Evolutionary conservation across 1,140 invertebrate species (phyloP).

Genomic region (Drepana arcuata): DNA sequence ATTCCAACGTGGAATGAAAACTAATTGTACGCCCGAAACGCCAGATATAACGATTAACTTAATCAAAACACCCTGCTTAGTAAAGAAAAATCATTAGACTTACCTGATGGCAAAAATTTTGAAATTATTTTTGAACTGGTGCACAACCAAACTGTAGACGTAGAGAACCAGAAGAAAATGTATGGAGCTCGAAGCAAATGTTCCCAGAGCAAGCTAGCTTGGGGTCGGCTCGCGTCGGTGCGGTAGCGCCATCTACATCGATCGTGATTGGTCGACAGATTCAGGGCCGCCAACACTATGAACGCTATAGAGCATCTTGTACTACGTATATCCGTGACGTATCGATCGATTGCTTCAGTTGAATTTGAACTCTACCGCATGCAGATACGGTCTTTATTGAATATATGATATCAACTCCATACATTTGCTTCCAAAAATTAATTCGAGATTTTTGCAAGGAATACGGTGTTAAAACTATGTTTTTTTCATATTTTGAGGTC

Average conservation of each 20-base stretch:
- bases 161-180: conserved; percentile 72
- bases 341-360: conserved; percentile 6
- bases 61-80: conserved; percentile 44
- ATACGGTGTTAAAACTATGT: conserved; percentile 25
- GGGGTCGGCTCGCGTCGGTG: conserved; percentile 65
- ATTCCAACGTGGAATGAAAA: conserved; percentile 69
- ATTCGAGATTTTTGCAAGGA: conserved; percentile 29
- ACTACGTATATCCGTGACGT: conserved; percentile 68
- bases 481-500: conserved; percentile 12
- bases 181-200: conserved; percentile 72
- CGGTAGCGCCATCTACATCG: conserved; percentile 54
- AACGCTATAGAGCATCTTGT: conserved; percentile 34
- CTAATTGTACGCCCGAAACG: conserved; percentile 39
- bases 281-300: conserved; percentile 43
- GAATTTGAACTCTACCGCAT: conserved; percentile 19
- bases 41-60: conserved; percentile 39
- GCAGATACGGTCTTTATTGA: conserved; percentile 11
- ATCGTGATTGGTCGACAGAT: conserved; percentile 39
- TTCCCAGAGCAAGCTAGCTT: conserved; percentile 67
- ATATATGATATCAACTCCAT: conserved; percentile 17
- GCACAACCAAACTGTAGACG: conserved; percentile 70
- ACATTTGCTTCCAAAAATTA: conserved; percentile 54
- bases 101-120: conserved; percentile 72
- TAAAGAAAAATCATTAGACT: conserved; percentile 60
- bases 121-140: conserved; percentile 70